Conservation (phyloP, 2,888 invertebrate species). For the Spisula solida region DNA sequence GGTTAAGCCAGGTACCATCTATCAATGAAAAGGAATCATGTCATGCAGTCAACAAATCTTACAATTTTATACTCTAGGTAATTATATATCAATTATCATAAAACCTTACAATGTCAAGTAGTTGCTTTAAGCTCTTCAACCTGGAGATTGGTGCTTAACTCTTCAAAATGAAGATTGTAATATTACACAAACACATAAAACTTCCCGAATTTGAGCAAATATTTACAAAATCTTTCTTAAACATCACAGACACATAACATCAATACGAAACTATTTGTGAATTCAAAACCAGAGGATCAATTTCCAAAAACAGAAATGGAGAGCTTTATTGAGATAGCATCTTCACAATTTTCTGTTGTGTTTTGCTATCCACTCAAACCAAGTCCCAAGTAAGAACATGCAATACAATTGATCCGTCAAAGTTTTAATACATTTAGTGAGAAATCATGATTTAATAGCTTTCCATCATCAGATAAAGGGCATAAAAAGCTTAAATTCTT, state of each 20-base stretch:
- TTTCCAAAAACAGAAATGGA: neutral
- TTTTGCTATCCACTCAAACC: neutral
- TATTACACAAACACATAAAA: constrained; percentile 8
- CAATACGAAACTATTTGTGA: neutral
- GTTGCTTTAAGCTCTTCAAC: neutral
- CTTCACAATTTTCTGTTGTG: neutral
- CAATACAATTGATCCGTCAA: constrained; percentile 46
- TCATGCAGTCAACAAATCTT: neutral
- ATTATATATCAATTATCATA: neutral
- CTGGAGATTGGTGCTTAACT: neutral
- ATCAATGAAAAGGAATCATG: too few species aligned
- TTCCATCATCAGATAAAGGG: constrained; percentile 38
- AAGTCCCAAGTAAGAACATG: constrained; percentile 10
- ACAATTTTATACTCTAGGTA: neutral
- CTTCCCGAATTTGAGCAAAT: constrained; percentile 6
- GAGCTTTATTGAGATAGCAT: constrained; percentile 9
- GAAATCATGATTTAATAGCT: constrained; percentile 41
- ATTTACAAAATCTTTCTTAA: neutral
- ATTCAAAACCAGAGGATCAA: neutral
- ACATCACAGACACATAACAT: neutral
- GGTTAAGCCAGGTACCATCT: too few species aligned
- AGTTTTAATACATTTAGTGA: constrained; percentile 38
- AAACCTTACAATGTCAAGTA: neutral
- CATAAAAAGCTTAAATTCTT: constrained; percentile 4
- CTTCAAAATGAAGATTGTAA: neutral